Base-by-base conservation (phyloP, 1,140 invertebrate species). In the Platorchestia sp. region DNA sequence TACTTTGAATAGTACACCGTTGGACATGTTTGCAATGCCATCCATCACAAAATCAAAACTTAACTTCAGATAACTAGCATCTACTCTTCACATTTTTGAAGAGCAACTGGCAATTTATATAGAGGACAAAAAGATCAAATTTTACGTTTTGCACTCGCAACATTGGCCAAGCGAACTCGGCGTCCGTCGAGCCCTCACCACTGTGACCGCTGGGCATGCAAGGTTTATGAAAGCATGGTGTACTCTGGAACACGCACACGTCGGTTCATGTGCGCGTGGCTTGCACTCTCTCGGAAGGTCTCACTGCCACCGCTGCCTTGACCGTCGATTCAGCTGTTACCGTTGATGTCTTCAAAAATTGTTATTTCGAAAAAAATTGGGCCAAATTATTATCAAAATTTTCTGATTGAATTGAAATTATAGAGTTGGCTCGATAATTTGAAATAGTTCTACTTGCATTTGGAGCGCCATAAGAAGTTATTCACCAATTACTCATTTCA, bases 241-340 rank as follows among this genome's bases (percentile, higher is more conserved):
- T 89, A 44, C n/a, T 41, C 14, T 89, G n/a, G 43, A 89, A 89
- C 10, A 89, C 87, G 87, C 87, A 89, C 87, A 44, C 87, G 10
- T 42, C 41, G 87, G 87, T 89, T 89, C 87, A 89, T 44, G 87
- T 89, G 87, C 87, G 87, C 14, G 41, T 41, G 1, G 43, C 41
- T 86, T 36, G 91, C 43, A 40, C 43, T 45, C 91, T 44, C 91
- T 27, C 91, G 36, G 86, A 42, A 91, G 89, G 89, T 42, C 89
- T 91, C 19, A 19, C 40, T 45, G 43, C 87, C 19, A 0, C 43
- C 91, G 44, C 91, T n/a, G 40, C 91, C 91, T 93, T 93, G 91
- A 93, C 91, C 91, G 43, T 44, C 45, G 91, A 93, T 93, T 93
- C 91, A 93, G 91, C 91, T 93, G 91, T 93, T 93, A 44, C 91